Base-by-base conservation (phyloP, 2,113 vertebrate genomes). In the Cyprinodon brontotheroides region DNA sequence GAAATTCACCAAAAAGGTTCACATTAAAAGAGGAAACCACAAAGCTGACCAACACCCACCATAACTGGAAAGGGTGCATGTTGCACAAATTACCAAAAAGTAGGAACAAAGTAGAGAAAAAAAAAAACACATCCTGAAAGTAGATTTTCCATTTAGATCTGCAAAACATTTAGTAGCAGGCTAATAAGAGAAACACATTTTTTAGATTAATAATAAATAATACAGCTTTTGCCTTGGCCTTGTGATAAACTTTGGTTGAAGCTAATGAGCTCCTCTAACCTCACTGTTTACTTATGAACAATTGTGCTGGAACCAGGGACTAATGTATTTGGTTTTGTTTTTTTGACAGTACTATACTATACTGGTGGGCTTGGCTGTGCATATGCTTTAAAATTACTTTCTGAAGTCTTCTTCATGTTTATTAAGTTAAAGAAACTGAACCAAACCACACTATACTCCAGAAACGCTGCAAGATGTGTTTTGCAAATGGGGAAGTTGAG, bases 1-100 rank as follows among this genome's bases (percentile, higher is more conserved):
- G 68, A 77, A 81, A 7, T 60, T 50, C 45, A 0, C 22, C 17
- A 5, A 0, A 45, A 65, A 77, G 81, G 10, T 67, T 60, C 39
- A 41, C 57, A 59, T 11, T 50, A 22, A 70, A 60, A 4, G 29
- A 22, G 29, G 14, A 57, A 75, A 70, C 59, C 43, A 65, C 20
- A 17, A 4, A 41, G 8, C 59, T 61, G 36, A 66, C 61, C 41
- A 36, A 53, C 29, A 60, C 2, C 2, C 61, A 76, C n/a, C n/a
- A 13, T 8, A 77, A 75, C 48, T 74, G 22, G 36, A 20, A 15
- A 12, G 36, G 29, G 39, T 3, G 60, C 7, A 45, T 65, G 36
- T 22, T 40, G 20, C 50, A n/a, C 50, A 75, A 5, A 53, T 61
- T 57, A 29, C 36, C 57, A 13, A 17, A 59, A 61, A 14, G 11